These are phyloP conservation scores for Cataglyphis hispanica DNA, from an alignment of 1,140 invertebrate species.

Conservation along the genomic window DNA sequence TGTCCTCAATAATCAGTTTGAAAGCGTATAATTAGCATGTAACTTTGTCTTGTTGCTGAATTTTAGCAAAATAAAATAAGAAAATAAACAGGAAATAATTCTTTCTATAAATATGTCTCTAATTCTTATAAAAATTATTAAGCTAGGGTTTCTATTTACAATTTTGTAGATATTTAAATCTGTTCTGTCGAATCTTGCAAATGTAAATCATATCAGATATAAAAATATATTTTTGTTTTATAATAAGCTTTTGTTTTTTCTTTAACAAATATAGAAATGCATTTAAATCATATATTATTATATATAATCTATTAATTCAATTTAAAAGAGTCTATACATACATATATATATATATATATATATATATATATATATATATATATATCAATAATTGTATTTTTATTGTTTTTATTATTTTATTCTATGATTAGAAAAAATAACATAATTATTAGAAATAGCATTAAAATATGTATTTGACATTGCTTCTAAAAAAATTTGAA, in stretches of 20 bases:
- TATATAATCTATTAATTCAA: background rate
- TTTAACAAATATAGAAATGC: background rate
- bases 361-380: background rate
- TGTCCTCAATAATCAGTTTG: slow-evolving; percentile 58
- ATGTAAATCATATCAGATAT: background rate
- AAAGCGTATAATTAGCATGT: slow-evolving; percentile 64
- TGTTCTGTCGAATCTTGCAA: background rate
- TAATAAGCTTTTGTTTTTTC: background rate
- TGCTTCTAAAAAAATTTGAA: background rate
- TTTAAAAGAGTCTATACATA: too few species aligned
- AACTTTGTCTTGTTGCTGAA: slow-evolving; percentile 22
- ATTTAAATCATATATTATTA: background rate
- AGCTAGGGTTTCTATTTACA: background rate
- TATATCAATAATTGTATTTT: background rate
- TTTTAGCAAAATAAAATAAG: slow-evolving; percentile 22
- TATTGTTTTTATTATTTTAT: background rate
- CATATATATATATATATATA: background rate
- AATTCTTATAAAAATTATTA: background rate
- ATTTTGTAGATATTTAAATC: background rate
- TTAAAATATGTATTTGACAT: background rate
- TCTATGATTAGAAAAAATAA: background rate
- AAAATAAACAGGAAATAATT: background rate
- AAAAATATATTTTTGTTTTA: background rate
- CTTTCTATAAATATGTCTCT: background rate
- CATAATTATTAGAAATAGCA: background rate